Base-by-base conservation (phyloP, 2,113 vertebrate species). In the Cinclus cinclus region DNA sequence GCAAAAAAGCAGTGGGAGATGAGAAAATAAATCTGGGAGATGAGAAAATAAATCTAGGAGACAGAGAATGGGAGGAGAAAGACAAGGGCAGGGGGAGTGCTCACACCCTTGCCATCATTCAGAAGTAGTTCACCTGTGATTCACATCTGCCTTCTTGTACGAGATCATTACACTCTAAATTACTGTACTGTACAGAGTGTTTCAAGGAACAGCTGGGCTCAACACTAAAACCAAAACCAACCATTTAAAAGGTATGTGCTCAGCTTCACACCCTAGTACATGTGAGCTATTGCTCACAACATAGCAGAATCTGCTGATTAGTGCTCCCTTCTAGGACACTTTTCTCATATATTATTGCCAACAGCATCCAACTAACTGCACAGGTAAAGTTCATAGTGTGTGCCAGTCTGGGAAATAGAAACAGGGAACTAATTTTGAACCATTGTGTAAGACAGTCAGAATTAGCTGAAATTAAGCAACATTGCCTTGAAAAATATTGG, bases 131-230 rank as follows among this genome's bases (percentile, higher is more conserved):
- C 67, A 83, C 90, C 78, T 90, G 67, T 83, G 87, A 87, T 83
- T 94, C 90, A 89, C 77, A 92, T 78, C 80, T 94, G 88, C 78
- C 53, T 91, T 52, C 76, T 89, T 89, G 71, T 2, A 46, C 0
- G 2, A 92, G 70, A 64, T 79, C 82, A 87, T 63, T 71, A 92
- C 53, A 47, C 50, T 65, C 63, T 73, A 89, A 90, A 87, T 69
- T 81, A 83, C 90, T 68, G 70, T 33, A 83, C 63, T 46, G 33
- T 24, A 91, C 47, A 35, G 73, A 76, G 31, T 41, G n/a, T 78
- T 91, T 74, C 69, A 87, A 92, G 83, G 75, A 94, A 87, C 82
- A 92, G 88, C 88, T 86, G 83, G 82, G 49, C 52, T 89, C 47
- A 78, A 71, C 20, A 44, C 60, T 68, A 85, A 95, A 95, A 93